Base-by-base conservation (phyloP, 2,888 invertebrate species). In the Amblyjoppa proteus region DNA sequence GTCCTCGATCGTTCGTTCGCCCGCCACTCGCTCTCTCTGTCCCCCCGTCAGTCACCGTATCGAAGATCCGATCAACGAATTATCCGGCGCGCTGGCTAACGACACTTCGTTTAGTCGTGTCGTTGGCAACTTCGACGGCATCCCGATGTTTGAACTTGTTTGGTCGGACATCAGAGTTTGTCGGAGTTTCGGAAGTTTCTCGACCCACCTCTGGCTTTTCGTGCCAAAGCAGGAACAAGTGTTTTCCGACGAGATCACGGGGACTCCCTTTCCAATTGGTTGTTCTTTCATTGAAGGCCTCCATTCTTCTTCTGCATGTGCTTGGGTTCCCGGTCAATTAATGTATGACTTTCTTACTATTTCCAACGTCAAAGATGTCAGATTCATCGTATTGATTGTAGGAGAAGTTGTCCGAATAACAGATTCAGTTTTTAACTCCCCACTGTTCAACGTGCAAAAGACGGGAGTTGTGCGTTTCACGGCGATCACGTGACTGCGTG, bases 31-130 rank as follows among this genome's bases (percentile, higher is more conserved):
- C 64, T 41, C 9, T 9, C 41, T 11, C 38, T 0, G 2, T 5
- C 31, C 31, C 4, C 5, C 31, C 6, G 1, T 7, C 71, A 51
- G 78, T 77, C 66, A 61, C 64, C 81, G 61, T 58, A 85, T 85
- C 81, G 84, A 64, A 85, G 69, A 58, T 66, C 70, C 69, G 53
- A 69, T 81, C 74, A 49, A 74, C 69, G 73, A 69, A 84, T 77
- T 78, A 81, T 68, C 49, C 76, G 13, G 38, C 38, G 11, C n/a
- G 41, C 28, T 20, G 58, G 75, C 5, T 38, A 56, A 16, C 31
- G 25, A 34, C n/a, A 64, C 56, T 34, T 78, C 28, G 38, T 64
- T 79, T 75, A 28, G 41, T 58, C 68, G 28, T 76, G 28, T 76
- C 71, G 58, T 13, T 71, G 41, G 9, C 69, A 64, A 71, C n/a